These are phyloP conservation scores for Vireo griseus DNA, from an alignment of 2,797 vertebrate species.

Conservation along the genomic window DNA sequence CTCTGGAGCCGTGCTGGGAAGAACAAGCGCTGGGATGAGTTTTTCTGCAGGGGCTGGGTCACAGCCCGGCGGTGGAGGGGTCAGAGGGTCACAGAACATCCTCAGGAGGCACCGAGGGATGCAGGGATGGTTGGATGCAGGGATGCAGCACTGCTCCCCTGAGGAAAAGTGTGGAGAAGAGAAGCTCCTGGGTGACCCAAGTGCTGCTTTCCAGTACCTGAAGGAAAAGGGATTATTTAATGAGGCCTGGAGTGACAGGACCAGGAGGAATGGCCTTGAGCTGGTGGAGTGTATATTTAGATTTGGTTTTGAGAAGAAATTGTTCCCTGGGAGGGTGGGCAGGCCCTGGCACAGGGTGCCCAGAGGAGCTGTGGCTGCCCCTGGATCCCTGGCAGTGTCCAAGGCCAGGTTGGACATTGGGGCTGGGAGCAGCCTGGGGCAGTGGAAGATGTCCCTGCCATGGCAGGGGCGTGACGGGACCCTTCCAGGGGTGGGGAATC, in stretches of 20 bases:
- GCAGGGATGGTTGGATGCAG: no score
- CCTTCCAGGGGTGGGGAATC: neutral
- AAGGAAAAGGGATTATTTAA: neutral
- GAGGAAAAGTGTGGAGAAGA: neutral
- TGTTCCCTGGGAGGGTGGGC: rapidly evolving
- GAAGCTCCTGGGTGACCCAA: rapidly evolving
- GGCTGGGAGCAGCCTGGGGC: rapidly evolving
- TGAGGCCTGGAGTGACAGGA: neutral
- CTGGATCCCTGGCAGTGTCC: neutral
- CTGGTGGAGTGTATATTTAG: no score
- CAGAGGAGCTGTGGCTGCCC: neutral
- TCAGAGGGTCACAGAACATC: rapidly evolving
- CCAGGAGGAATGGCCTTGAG: no score
- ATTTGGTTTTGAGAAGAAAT: neutral
- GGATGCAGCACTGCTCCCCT: no score
- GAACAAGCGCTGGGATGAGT: rapidly evolving
- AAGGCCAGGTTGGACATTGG: neutral
- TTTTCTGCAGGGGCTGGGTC: neutral
- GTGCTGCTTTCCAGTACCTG: neutral
- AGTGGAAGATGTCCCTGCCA: neutral
- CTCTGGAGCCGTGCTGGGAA: neutral
- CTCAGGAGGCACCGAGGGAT: neutral
- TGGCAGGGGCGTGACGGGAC: neutral
- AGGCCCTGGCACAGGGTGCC: neutral
- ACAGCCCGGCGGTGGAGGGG: neutral